Evolutionary conservation across 2,888 invertebrate species (phyloP).

Genomic region (Apoda limacodes): DNA sequence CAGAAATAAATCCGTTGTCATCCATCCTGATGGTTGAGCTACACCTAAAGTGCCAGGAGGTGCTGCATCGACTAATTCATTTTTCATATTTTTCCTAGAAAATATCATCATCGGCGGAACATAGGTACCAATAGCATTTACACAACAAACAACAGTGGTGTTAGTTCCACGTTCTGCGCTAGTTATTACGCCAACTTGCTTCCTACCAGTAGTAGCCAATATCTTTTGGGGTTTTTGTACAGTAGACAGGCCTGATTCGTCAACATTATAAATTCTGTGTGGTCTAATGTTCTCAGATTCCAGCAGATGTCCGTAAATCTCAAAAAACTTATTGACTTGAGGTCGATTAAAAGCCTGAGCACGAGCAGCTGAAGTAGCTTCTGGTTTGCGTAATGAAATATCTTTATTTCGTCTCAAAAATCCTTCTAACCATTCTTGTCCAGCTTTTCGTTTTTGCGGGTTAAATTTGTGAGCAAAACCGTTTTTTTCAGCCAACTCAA

Average conservation of each 20-base stretch:
- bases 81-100: constrained; percentile 10
- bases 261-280: constrained; percentile 26
- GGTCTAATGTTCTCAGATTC: not conserved
- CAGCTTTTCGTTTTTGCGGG: constrained; percentile 8
- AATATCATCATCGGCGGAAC: constrained; percentile 7
- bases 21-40: constrained; percentile 10
- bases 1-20: constrained; percentile 8
- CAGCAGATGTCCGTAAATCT: constrained; percentile 2
- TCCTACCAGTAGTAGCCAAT: constrained; percentile 26
- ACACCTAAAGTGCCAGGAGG: constrained; percentile 9
- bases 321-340: constrained; percentile 11
- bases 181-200: constrained; percentile 35
- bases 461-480: constrained; percentile 7
- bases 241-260: constrained; percentile 40
- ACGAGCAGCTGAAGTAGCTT: constrained; percentile 10
- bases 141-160: constrained; percentile 10
- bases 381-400: constrained; percentile 9
- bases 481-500: constrained; percentile 11
- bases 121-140: constrained; percentile 6
- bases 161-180: constrained; percentile 23
- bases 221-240: constrained; percentile 35
- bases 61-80: constrained; percentile 13
- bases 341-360: constrained; percentile 11
- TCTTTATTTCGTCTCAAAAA: constrained; percentile 8
- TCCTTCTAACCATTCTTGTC: constrained; percentile 10